Base-by-base conservation (phyloP, 2,888 invertebrate species). In the Achlya flavicornis region DNA sequence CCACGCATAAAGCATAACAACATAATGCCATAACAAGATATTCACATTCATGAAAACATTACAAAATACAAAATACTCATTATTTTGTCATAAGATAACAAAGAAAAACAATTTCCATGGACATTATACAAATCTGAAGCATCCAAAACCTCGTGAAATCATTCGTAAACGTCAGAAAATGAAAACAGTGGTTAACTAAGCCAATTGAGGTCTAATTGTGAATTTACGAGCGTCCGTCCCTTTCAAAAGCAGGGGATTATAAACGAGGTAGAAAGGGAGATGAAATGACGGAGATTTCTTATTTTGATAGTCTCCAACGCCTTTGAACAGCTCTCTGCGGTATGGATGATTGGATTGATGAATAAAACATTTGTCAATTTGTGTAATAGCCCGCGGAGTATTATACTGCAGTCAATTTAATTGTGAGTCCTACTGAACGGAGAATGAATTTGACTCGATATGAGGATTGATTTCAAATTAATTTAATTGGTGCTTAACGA, bases 351-450 rank as follows among this genome's bases (percentile, higher is more conserved):
- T 91, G 92, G 90, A 86, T 78, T 79, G 81, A 89, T 93, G 92
- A 92, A 93, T 93, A 92, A 93, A 93, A 93, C 85, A 93, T 92
- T 71, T 77, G 84, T 84, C 92, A 92, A 93, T 93, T 92, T 93
- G 91, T 89, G 85, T 85, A 87, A 89, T 85, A 84, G 84, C 83
- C 78, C 80, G 82, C 80, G 81, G 53, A 53, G 80, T 83, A 90
- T 91, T 91, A 91, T 89, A 84, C 90, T 84, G 81, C 79, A 82
- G 86, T 87, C 87, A 89, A 90, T 89, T 89, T 80, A 80, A 81
- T 83, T 83, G 78, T 75, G 75, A 53, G 19, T 53, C 19, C 58
- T 41, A 61, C 58, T 66, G 63, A 58, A 16, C 19, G 57, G 33
- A 62, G 57, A 38, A 53, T 53, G 53, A 53, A 53, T 53, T 53